These are phyloP conservation scores for Drosophila novamexicana DNA, from an alignment of 1,140 invertebrate genomes.

Conservation along the genomic window DNA sequence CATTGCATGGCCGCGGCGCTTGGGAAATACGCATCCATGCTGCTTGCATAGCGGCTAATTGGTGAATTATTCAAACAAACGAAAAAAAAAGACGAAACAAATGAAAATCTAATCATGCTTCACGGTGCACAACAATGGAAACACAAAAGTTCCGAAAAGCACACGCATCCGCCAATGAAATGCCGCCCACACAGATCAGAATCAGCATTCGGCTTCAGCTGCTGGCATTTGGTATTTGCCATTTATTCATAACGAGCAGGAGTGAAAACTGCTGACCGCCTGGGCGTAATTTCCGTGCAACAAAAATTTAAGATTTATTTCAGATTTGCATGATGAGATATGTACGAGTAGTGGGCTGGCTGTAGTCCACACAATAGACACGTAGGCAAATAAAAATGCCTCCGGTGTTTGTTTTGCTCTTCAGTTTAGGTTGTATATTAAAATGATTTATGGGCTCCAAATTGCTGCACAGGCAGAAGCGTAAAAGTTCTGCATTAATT, in stretches of 20 bases:
- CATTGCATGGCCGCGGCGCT: constrained; percentile 48
- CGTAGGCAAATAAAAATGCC: constrained; percentile 78
- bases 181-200: constrained; percentile 9
- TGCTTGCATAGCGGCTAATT: constrained; percentile 57
- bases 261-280: constrained; percentile 51
- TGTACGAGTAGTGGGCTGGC: constrained; percentile 34
- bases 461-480: constrained; percentile 27
- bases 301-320: constrained; percentile 77
- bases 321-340: constrained; percentile 77
- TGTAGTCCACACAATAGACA: constrained; percentile 52
- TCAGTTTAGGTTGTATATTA: constrained; percentile 57
- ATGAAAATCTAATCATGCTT: constrained; percentile 23
- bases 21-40: constrained; percentile 57
- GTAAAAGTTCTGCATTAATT: constrained; percentile 49
- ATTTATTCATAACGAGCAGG: constrained; percentile 32
- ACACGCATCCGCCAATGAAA: constrained; percentile 11
- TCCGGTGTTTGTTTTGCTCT: constrained; percentile 54
- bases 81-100: constrained; percentile 8
- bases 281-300: constrained; percentile 72
- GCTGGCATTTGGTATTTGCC: constrained; percentile 26
- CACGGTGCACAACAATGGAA: constrained; percentile 27
- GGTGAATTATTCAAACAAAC: constrained; percentile 55
- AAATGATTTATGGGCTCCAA: constrained; percentile 68
- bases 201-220: constrained; percentile 32
- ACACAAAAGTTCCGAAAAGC: constrained; percentile 6